Evolutionary conservation across 1,140 invertebrate species (phyloP).

Genomic region (Polypedilum vanderplanki): DNA sequence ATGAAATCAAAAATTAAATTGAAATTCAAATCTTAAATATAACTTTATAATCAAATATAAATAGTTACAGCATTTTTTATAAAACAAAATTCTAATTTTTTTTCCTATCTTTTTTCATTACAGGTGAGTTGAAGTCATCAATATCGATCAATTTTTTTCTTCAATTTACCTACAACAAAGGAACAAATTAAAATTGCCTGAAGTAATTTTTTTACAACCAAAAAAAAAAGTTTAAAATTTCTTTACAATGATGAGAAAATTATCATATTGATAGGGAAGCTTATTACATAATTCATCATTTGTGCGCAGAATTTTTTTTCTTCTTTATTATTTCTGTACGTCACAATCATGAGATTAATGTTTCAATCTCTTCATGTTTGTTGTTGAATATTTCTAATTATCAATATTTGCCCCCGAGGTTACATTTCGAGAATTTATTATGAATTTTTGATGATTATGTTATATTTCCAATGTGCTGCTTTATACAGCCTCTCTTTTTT

Average conservation of each 20-base stretch:
- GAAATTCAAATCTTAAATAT: too few species aligned
- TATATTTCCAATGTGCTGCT: slow-evolving; percentile 3
- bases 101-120: neutral
- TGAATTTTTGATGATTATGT: slow-evolving; percentile 20
- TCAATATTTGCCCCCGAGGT: slow-evolving; percentile 25
- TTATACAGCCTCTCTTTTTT: neutral
- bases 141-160: neutral
- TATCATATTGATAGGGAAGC: slow-evolving; percentile 20
- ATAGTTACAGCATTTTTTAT: too few species aligned
- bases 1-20: too few species aligned
- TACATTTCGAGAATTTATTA: slow-evolving; percentile 25
- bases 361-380: neutral
- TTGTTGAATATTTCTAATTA: slow-evolving; percentile 27
- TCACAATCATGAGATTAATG: neutral
- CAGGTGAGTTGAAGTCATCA: neutral
- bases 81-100: neutral
- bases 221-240: neutral
- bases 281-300: neutral
- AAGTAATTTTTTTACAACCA: neutral
- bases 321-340: too few species aligned
- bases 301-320: too few species aligned
- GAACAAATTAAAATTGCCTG: neutral
- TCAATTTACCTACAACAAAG: neutral
- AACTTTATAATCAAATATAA: too few species aligned
- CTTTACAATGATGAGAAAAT: slow-evolving; percentile 21